These are phyloP conservation scores for Ascidia mentula DNA, from an alignment of 23 tunicate genomes.

Conservation along the genomic window DNA sequence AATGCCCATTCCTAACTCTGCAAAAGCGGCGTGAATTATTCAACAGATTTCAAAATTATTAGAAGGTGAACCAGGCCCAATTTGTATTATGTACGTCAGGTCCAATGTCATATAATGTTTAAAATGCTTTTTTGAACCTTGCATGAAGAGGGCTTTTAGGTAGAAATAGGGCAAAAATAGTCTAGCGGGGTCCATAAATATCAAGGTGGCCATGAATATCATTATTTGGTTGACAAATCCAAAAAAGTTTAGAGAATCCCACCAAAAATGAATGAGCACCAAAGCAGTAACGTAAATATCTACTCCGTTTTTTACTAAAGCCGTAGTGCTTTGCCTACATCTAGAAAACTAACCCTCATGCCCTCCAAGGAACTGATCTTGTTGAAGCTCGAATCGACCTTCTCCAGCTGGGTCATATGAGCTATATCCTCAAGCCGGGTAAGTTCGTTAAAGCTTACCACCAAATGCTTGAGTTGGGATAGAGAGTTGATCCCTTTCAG, in stretches of 20 bases:
- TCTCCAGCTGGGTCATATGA: conserved; percentile 71
- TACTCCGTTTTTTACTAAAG: no score
- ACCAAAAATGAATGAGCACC: no score
- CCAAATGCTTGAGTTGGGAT: conserved; percentile 55
- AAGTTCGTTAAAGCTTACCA: conserved; percentile 87
- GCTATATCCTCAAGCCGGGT: conserved; percentile 88
- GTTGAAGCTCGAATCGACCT: conserved; percentile 87
- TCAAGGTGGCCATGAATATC: no score
- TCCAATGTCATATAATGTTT: not conserved
- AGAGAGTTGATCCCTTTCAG: conserved; percentile 66
- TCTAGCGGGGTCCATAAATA: no score
- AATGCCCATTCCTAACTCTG: no score
- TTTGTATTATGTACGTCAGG: not conserved
- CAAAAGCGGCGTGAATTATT: no score
- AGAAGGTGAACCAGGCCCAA: no score
- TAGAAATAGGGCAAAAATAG: conserved; percentile 68
- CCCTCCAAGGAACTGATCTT: conserved; percentile 94
- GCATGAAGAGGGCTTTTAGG: conserved; percentile 86
- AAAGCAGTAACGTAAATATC: no score
- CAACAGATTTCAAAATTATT: no score
- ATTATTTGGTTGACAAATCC: not conserved
- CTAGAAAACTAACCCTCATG: conserved; percentile 81
- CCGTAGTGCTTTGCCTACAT: no score
- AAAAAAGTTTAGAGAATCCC: not conserved
- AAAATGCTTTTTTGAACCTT: conserved; percentile 40